phyloP scores from a whole-genome alignment of 2,113 vertebrate genomes.

The Chaetorhynchus papuensis region DNA sequence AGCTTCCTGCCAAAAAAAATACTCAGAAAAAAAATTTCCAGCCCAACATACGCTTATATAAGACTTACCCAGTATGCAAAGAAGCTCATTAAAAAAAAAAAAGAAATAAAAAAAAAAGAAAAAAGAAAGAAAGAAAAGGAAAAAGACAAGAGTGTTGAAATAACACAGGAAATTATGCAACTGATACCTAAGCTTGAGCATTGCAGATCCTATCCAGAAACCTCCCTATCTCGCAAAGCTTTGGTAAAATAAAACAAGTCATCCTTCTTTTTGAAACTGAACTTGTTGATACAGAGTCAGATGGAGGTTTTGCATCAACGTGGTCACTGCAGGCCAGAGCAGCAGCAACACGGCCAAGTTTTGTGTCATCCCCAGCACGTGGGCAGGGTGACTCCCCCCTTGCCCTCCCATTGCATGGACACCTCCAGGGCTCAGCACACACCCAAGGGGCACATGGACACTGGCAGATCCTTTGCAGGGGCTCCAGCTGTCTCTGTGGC shows the following conservation, averaged over 20 bases:
- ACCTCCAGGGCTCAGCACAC: not conserved
- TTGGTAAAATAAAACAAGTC: not conserved
- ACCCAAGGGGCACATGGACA: rapidly evolving
- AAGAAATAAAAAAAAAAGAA: no score
- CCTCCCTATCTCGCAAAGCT: not conserved
- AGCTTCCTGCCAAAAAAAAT: conserved; percentile 55
- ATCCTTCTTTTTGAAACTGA: not conserved
- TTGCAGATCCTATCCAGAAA: conserved; percentile 10
- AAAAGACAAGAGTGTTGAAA: conserved; percentile 40
- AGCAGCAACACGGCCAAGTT: not conserved
- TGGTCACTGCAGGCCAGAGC: not conserved
- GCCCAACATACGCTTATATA: conserved; percentile 39
- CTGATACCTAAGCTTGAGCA: conserved; percentile 46
- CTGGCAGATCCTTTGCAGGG: not conserved
- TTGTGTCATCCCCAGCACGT: not conserved
- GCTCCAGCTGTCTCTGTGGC: not conserved
- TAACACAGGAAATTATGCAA: conserved; percentile 59
- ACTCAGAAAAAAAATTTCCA: conserved; percentile 6
- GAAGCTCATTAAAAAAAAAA: not conserved
- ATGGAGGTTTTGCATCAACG: not conserved
- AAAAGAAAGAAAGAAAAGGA: not conserved
- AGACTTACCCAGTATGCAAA: conserved; percentile 38
- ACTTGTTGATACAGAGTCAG: not conserved
- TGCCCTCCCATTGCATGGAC: rapidly evolving
- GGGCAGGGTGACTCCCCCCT: not conserved